Base-by-base conservation (phyloP, 2,113 vertebrate genomes). In the Equus quagga region DNA sequence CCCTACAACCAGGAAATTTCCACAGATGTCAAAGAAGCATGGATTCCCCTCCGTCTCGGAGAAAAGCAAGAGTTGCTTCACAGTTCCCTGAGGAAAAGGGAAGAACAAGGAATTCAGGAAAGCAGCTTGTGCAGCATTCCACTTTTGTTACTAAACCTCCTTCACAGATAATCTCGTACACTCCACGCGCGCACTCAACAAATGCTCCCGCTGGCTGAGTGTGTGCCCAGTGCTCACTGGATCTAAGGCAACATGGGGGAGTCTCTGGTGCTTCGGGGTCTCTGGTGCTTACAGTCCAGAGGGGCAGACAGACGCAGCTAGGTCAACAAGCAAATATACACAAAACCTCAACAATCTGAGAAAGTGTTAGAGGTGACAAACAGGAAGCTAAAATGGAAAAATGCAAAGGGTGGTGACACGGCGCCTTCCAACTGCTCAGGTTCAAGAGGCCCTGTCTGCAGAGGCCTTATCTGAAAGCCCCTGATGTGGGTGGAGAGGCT, bases 11-110 rank as follows among this genome's bases (percentile, higher is more conserved):
- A 99, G 98, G 98, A 99, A 99, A 85, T 98, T 98, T 64, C 99
- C 99, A 10, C 99, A 99, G 97, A 99, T 97, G 79, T 99, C 99
- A 94, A 99, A 98, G 5, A 99, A 98, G 72, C 99, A 99, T 0
- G 99, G 99, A 97, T 98, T 99, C 31, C 99, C 99, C 92, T 99
- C 99, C 0, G 98, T 97, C 97, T 99, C 99, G 0, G 99, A 99
- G 98, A 99, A 99, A 2, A 98, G 98, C 80, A 99, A 97, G 82
- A 99, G 99, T 95, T 99, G 99, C 84, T 99, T 99, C 75, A 99
- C 99, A 0, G 99, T 99, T 23, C 99, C 99, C 99, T 99, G 95
- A 64, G 33, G 96, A 95, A 78, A 94, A 95, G 95, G 4, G 2
- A 4, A 17, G 12, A 65, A 82, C 13, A 33, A 12, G 10, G 54